Base-by-base conservation (phyloP, 2,888 invertebrate genomes). In the Sarcophaga subvicina region DNA sequence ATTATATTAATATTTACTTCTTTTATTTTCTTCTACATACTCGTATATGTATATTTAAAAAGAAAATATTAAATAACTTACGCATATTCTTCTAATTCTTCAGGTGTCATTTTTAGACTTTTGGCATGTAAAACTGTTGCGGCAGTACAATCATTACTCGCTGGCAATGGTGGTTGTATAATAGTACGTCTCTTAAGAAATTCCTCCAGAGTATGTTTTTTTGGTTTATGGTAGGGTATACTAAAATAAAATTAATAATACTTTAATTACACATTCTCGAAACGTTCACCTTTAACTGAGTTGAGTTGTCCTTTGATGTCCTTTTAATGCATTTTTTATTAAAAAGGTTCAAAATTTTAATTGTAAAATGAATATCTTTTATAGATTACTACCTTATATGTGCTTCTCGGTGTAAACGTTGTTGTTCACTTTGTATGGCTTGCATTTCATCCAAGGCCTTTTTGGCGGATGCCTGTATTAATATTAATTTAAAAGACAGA, bases 161-260 rank as follows among this genome's bases (percentile, higher is more conserved):
- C 4, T 45, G 67, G 79, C 63, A 59, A 87, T 88, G 89, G 75
- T 2, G 92, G 91, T 59, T 90, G 90, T 12, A 89, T 90, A 20
- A 93, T 90, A 0, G 92, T 93, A 11, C 90, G 90, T 2, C 93
- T 90, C 20, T 89, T 94, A 89, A 97, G 94, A 90, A 98, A 98
- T 90, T 98, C 98, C 91, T 96, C 95, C 0, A 98, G 93, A 0
- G 96, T 95, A 79, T 96, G 94, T 62, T 96, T 96, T 90, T 96
- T 97, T 2, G 98, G 98, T 90, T 95, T 95, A 91, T 98, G 98
- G 92, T 98, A 98, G 0, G 98, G 98, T 60, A 98, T 93, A 63
- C 96, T 95, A 6, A 12, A 80, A 67, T 59, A 62, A 47, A 20
- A 54, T 49, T 20, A 63, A 63, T 25, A 54, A 27, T 22, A 76